phyloP scores from a whole-genome alignment of 2,888 invertebrate species.

The Zaprionus bogoriensis region DNA sequence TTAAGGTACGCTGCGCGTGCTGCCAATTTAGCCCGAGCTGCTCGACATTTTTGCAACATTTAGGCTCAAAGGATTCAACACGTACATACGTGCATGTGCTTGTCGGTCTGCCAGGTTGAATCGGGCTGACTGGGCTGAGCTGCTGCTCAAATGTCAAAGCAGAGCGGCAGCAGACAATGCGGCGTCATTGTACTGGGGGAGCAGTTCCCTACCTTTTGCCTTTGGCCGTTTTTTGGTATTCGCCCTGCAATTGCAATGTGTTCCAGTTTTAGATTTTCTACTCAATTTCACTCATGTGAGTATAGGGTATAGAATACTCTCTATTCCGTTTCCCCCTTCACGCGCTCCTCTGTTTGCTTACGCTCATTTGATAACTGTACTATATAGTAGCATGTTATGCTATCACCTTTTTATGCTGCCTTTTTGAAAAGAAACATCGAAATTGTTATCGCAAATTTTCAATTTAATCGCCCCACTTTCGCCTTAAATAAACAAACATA shows the following conservation, averaged over 20 bases:
- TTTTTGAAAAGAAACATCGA: too few relatives aligned
- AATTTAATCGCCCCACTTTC: too few relatives aligned
- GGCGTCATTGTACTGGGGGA: slow-evolving; percentile 8
- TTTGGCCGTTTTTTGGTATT: too few relatives aligned
- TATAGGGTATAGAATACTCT: too few relatives aligned
- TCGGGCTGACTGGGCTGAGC: too few relatives aligned
- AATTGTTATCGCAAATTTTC: too few relatives aligned
- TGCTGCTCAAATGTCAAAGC: slow-evolving; percentile 51
- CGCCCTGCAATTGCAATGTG: not conserved
- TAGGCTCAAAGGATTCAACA: slow-evolving; percentile 44
- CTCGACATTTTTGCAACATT: slow-evolving; percentile 39
- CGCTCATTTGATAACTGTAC: too few relatives aligned
- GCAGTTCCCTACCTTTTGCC: too few relatives aligned
- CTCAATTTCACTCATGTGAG: not conserved
- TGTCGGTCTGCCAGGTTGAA: slow-evolving; percentile 5
- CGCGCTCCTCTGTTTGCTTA: too few relatives aligned
- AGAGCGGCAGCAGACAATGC: slow-evolving; percentile 31
- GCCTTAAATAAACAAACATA: too few relatives aligned
- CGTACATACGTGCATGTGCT: slow-evolving; percentile 29
- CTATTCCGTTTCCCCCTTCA: not conserved
- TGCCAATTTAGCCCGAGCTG: slow-evolving; percentile 28
- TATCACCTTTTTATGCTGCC: too few relatives aligned
- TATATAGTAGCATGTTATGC: too few relatives aligned
- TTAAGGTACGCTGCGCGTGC: slow-evolving; percentile 23
- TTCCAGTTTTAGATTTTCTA: not conserved